Base-by-base conservation (phyloP, 2,113 vertebrate genomes). In the Neogobius melanostomus region DNA sequence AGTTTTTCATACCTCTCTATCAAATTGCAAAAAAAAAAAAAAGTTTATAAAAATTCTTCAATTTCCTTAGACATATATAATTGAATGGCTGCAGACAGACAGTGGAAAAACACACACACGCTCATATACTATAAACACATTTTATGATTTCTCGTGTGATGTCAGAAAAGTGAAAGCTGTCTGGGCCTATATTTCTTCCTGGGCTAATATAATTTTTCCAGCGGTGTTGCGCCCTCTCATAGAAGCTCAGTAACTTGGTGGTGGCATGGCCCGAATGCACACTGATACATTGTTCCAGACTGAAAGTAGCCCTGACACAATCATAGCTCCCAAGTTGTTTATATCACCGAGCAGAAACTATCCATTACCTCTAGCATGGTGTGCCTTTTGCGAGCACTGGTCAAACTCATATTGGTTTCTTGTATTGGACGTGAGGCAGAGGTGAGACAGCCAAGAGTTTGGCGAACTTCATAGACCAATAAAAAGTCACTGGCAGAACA, bases 341-440 rank as follows among this genome's bases (percentile, higher is more conserved):
- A 83, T 83, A 83, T 89, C 72, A 74, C 53, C 48, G 78, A 90
- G 82, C 64, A 82, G 79, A 85, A 84, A 82, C 75, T 88, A 88
- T 88, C 82, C 82, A 82, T 88, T 89, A 85, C 79, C 62, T 28
- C 59, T 60, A 86, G 82, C 84, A 86, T 87, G 81, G 71, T 86
- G 80, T 72, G 77, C 82, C n/a, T 69, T 86, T 86, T 74, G 74
- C 81, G 74, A 81, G 66, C 62, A 66, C 77, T 60, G 68, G 81
- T 81, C 83, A 86, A 89, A 84, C 75, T 83, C 69, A 89, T 90
- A 86, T 83, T 82, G 66, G 79, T 86, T 81, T 88, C 78, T 85
- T 77, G 82, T 85, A 76, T 88, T 84, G 74, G 77, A 73, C 65
- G 47, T 48, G 57, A 64, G 52, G 75, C 46, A 68, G 78, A 72